A percentile compares a stretch with the other conserved stretches of the same genome.
Conservation (phyloP, 1,140 invertebrate genomes). For the Panagrolaimus sp. region DNA sequence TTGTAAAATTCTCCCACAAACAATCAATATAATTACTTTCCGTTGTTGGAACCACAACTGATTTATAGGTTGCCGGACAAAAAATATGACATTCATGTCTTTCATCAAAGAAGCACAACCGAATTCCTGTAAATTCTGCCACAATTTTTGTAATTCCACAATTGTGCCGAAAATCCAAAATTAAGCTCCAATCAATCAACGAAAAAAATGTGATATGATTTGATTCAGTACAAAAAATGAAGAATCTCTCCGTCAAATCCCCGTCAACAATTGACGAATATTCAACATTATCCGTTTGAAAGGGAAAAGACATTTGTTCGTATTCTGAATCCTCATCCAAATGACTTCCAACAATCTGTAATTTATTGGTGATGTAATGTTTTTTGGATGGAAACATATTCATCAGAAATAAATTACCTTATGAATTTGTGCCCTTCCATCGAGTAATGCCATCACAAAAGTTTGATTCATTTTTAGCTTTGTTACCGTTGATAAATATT, state of each 20-base stretch:
- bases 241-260: conserved; percentile 80
- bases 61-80: conserved; percentile 68
- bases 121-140: conserved; percentile 76
- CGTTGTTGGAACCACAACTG: background rate
- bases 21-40: conserved; percentile 59
- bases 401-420: conserved; percentile 57
- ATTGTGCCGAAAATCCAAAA: conserved; percentile 74
- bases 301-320: conserved; percentile 72
- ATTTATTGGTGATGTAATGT: too few relatives aligned
- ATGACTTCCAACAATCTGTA: conserved; percentile 67
- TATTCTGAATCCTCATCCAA: conserved; percentile 63
- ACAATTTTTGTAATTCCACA: conserved; percentile 71
- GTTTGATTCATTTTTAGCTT: conserved; percentile 59
- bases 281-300: conserved; percentile 43
- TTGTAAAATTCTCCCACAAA: conserved; percentile 81
- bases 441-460: conserved; percentile 49
- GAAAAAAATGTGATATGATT: conserved; percentile 81
- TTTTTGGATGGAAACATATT: too few relatives aligned
- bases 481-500: conserved; percentile 75
- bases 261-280: conserved; percentile 74
- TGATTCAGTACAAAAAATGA: conserved; percentile 84
- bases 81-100: conserved; percentile 78
- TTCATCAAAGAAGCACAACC: conserved; percentile 71
- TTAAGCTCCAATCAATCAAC: conserved; percentile 78
- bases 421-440: conserved; percentile 79